phyloP scores from a whole-genome alignment of 1,140 invertebrate genomes.

The Holcopasites calliopsidis region DNA sequence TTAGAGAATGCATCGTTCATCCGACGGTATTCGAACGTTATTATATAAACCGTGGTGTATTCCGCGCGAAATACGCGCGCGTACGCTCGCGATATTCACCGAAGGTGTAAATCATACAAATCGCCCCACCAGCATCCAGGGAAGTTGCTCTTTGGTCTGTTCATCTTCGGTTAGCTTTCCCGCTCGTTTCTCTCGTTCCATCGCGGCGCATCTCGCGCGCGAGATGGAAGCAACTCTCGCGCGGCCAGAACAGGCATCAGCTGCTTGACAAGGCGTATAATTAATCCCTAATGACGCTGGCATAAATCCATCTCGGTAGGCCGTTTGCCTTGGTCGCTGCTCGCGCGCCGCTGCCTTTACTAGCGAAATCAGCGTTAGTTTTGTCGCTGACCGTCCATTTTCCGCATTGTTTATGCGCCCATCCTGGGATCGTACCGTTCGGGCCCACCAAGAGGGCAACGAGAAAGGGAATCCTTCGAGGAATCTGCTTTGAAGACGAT shows the following conservation, averaged over 20 bases:
- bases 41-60: constrained; percentile 20
- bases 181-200: not conserved
- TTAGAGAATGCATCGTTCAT: constrained; percentile 12
- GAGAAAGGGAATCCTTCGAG: not conserved
- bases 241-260: constrained; percentile 68
- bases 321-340: constrained; percentile 57
- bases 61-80: constrained; percentile 14
- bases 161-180: constrained; percentile 13
- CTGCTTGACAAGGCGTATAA: constrained; percentile 76
- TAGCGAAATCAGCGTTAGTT: constrained; percentile 69
- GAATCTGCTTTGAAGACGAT: not conserved
- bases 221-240: constrained; percentile 51
- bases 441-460: too few relatives aligned
- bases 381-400: constrained; percentile 73
- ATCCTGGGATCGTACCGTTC: constrained; percentile 59
- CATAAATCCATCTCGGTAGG: constrained; percentile 73
- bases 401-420: constrained; percentile 70
- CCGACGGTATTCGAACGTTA: constrained; percentile 33
- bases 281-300: constrained; percentile 75
- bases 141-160: constrained; percentile 30
- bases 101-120: constrained; percentile 63
- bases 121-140: constrained; percentile 22
- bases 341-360: constrained; percentile 62
- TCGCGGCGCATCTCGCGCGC: constrained; percentile 11
- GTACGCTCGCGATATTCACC: constrained; percentile 45